Evolutionary conservation across 2,888 invertebrate species (phyloP), one percentile per base, ranked within the genome.

Genomic region (Autographa pulchrina): DNA sequence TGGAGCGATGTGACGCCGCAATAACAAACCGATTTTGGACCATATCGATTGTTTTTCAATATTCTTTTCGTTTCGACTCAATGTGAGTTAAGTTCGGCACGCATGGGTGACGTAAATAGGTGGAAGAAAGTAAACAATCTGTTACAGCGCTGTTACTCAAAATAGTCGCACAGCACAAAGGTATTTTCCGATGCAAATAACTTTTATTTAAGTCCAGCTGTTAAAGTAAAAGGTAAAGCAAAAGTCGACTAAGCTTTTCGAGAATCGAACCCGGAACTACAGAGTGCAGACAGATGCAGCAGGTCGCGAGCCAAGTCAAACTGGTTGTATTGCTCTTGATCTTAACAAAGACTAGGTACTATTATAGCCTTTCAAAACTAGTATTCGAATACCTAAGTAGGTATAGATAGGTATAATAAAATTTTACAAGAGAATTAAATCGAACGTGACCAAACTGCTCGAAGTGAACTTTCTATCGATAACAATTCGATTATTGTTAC

Each of bases 181-280:
- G 0, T 41, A 14, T 48, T 7, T 5, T 7, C 48, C 7, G n/a
- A 48, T 4, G 4, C 3, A 48, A 48, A 48, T n/a, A 0, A 48
- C 16, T n/a, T 48, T 16, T n/a, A 16, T n/a, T 48, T n/a, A n/a
- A 0, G n/a, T 60, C 9, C 25, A 62, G 13, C 25, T 62, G 31
- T n/a, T 48, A n/a, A 11, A 64, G 68, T 48, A 63, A 75, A 76
- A 54, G 35, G 65, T 54, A 62, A 67, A 70, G 54, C 54, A 72
- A 67, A 63, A 62, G 52, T 43, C 62, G 38, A 62, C 43, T 56
- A 43, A 68, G 58, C 62, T 65, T 63, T 63, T 68, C 68, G 66
- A 73, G 72, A 81, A 69, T 74, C 74, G 73, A 85, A 88, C 88
- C 88, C 88, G 89, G 89, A 89, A 89, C 87, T 85, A 70, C 48